Evolutionary conservation across 2,888 invertebrate genomes (phyloP).

Genomic region (Acleris holmiana): DNA sequence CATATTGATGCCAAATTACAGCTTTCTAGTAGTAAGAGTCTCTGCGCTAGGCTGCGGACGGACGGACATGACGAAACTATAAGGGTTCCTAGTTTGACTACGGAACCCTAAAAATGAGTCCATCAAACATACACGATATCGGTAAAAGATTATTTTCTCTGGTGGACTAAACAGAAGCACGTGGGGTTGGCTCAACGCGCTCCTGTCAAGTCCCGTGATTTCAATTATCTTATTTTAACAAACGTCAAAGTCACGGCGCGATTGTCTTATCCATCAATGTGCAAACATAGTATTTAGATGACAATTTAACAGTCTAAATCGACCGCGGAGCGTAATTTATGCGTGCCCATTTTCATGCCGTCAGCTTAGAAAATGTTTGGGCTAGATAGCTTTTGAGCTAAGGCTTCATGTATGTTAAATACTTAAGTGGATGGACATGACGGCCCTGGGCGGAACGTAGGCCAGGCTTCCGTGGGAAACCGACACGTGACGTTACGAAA

Average conservation of each 20-base stretch:
- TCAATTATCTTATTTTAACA: constrained; percentile 11
- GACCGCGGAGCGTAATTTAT: constrained; percentile 73
- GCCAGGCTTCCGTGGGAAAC: constrained; percentile 81
- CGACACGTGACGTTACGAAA: constrained; percentile 79
- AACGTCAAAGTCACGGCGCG: not conserved
- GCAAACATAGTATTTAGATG: constrained; percentile 51
- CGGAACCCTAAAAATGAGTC: too few relatives aligned
- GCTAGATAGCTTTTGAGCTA: constrained; percentile 82
- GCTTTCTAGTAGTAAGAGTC: too few relatives aligned
- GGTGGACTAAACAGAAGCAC: too few relatives aligned
- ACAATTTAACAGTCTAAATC: constrained; percentile 69
- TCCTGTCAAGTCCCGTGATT: too few relatives aligned
- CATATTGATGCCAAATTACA: too few relatives aligned
- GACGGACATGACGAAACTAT: too few relatives aligned
- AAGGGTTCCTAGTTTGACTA: too few relatives aligned
- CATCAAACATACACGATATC: too few relatives aligned
- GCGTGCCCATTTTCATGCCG: constrained; percentile 78
- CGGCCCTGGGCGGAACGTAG: constrained; percentile 76
- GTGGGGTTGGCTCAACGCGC: too few relatives aligned
- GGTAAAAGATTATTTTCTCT: too few relatives aligned
- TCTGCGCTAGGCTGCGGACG: too few relatives aligned
- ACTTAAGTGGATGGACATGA: constrained; percentile 82
- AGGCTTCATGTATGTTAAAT: constrained; percentile 79
- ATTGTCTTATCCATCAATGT: constrained; percentile 44
- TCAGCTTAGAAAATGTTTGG: constrained; percentile 76